These are phyloP conservation scores for Euwallacea similis DNA, from an alignment of 1,140 invertebrate species.

Conservation along the genomic window DNA sequence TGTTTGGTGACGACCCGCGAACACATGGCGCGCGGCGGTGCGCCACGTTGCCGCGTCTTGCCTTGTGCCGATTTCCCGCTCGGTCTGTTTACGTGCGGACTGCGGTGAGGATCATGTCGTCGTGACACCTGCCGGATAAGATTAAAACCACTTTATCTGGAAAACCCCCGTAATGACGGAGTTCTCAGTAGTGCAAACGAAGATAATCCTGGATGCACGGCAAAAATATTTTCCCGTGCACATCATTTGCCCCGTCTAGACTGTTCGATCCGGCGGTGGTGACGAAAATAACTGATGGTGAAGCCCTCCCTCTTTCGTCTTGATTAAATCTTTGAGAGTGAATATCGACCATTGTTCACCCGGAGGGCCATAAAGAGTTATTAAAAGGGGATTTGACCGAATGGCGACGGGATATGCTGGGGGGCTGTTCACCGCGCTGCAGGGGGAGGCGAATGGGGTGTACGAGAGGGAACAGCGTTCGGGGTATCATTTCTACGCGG, in stretches of 20 bases:
- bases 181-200: no score
- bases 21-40: constrained; percentile 36
- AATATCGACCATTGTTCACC: background rate
- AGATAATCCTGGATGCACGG: no score
- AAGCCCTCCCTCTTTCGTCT: background rate
- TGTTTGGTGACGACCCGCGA: constrained; percentile 33
- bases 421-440: constrained; percentile 26
- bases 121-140: constrained; percentile 14
- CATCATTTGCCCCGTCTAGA: background rate
- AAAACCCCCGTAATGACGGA: no score
- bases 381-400: constrained; percentile 28
- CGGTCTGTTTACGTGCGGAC: constrained; percentile 1
- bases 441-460: constrained; percentile 10
- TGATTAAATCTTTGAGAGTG: background rate
- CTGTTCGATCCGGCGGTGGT: background rate
- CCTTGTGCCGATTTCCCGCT: constrained; percentile 13
- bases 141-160: no score
- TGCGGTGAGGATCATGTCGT: constrained; percentile 1
- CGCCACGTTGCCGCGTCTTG: constrained; percentile 29
- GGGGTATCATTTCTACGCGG: constrained; percentile 24
- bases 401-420: constrained; percentile 31
- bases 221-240: no score
- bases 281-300: background rate
- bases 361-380: constrained; percentile 10
- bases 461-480: constrained; percentile 25